Base-by-base conservation (phyloP, 1,140 invertebrate genomes). In the Magallana ariakensis region DNA sequence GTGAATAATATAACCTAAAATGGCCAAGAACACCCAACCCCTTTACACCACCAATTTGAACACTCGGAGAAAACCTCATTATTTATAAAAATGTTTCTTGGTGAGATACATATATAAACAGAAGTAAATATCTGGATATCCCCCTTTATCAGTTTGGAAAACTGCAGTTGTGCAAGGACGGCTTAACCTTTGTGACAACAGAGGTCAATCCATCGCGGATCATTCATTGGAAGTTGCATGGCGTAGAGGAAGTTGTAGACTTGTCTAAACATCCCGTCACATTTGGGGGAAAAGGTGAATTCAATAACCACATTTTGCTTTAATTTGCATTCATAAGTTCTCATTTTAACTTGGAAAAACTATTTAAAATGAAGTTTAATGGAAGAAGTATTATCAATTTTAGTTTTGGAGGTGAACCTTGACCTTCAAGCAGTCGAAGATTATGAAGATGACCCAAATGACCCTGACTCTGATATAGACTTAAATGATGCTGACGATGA, bases 161-260 rank as follows among this genome's bases (percentile, higher is more conserved):
- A 84, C n/a, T 60, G 16, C 13, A 55, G 13, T 3, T 60, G 2
- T 84, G 55, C 13, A 33, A 57, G n/a, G 82, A 84, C 22, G 82
- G 82, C 16, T 57, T 33, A 33, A 84, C 53, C 11, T 84, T 84
- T 26, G 82, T 84, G 55, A 84, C 82, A 46, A 58, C 55, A 54
- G 26, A 33, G 19, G 22, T 58, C 5, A 84, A 84, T 60, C 82
- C 82, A 7, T 22, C 82, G 9, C 55, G 82, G 16, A 60, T 84
- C 26, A 60, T 84, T 16, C 82, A 84, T 19, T 84, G 82, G 82
- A 84, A 84, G 55, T 8, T 84, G n/a, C 56, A 58, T 60, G 82
- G 82, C 15, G 57, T 58, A 16, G 82, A 84, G 26, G 26, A 57
- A 46, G 26, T 84, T n/a, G 82, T 84, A 3, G 82, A 84, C 57